Evolutionary conservation across 2,888 invertebrate genomes (phyloP).

Genomic region (Melanotus villosus): DNA sequence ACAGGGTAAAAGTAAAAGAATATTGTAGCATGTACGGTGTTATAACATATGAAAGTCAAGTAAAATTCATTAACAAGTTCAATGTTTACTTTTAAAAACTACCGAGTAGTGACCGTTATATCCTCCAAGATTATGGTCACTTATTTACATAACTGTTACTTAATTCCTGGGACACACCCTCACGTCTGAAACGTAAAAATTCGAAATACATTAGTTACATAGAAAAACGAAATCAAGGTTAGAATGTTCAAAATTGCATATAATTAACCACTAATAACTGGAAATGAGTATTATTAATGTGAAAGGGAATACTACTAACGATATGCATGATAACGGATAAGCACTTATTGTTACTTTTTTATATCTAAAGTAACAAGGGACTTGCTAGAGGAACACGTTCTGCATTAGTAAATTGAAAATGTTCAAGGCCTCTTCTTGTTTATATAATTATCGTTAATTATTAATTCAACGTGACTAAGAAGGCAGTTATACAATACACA

Average conservation of each 20-base stretch:
- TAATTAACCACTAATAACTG: conserved; percentile 26
- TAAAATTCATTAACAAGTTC: too few relatives aligned
- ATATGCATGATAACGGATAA: conserved; percentile 31
- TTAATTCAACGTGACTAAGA: conserved; percentile 20
- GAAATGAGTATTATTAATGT: conserved; percentile 31
- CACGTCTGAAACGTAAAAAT: conserved; percentile 10
- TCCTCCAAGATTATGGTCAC: too few relatives aligned
- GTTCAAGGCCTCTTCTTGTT: conserved; percentile 25
- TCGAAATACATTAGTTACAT: conserved; percentile 3
- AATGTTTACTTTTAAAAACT: too few relatives aligned
- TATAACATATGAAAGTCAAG: too few relatives aligned
- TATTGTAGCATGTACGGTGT: too few relatives aligned
- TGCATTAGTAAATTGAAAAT: conserved; percentile 33
- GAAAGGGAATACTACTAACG: conserved; percentile 29
- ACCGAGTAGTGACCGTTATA: not conserved
- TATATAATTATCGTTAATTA: conserved; percentile 29
- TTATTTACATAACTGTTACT: conserved; percentile 24
- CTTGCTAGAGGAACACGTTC: conserved; percentile 18
- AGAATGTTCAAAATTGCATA: conserved; percentile 23
- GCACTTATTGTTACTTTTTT: conserved; percentile 19
- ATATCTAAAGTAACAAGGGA: conserved; percentile 14
- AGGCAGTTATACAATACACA: not conserved
- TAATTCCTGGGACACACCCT: conserved; percentile 14
- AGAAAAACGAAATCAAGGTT: conserved; percentile 30
- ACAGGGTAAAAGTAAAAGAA: too few relatives aligned